Percentiles rank a stretch among this genome's conserved stretches.
phyloP scores from a whole-genome alignment of 2,797 vertebrate species.

The Crypturellus tataupa region DNA sequence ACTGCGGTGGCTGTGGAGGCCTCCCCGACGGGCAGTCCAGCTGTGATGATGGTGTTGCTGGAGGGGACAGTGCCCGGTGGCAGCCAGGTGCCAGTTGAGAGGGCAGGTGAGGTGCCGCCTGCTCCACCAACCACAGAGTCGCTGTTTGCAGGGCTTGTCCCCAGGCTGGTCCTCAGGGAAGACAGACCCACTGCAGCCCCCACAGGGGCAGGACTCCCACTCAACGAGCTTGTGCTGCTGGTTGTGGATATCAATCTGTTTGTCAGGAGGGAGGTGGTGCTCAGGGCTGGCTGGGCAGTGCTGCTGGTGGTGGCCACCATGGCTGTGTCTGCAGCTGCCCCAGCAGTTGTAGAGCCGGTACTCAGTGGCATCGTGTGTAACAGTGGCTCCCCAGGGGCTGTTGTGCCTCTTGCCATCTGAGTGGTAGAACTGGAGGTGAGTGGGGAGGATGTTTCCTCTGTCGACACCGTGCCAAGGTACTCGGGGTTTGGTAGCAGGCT shows the following conservation, averaged over 20 bases:
- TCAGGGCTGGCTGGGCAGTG: background rate
- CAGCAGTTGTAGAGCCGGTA: background rate
- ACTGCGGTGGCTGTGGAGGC: background rate
- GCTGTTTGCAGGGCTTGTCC: background rate
- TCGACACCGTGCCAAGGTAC: no score
- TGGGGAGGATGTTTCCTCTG: background rate
- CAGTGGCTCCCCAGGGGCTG: background rate
- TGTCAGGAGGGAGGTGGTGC: background rate
- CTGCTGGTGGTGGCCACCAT: background rate
- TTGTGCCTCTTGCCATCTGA: background rate
- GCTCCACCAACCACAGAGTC: background rate
- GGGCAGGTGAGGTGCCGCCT: background rate
- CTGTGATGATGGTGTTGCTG: background rate
- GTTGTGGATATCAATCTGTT: background rate
- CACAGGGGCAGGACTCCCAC: background rate
- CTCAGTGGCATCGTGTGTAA: background rate
- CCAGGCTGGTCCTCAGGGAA: background rate
- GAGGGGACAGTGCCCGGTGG: background rate
- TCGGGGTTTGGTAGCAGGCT: no score
- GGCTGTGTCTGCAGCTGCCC: no score
- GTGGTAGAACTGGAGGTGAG: background rate
- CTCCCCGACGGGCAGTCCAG: rapidly evolving
- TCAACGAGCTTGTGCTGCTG: background rate
- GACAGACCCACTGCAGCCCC: background rate
- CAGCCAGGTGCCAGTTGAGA: background rate